Base-by-base conservation (phyloP, 2,888 invertebrate genomes). In the Habroteleia sp. region DNA sequence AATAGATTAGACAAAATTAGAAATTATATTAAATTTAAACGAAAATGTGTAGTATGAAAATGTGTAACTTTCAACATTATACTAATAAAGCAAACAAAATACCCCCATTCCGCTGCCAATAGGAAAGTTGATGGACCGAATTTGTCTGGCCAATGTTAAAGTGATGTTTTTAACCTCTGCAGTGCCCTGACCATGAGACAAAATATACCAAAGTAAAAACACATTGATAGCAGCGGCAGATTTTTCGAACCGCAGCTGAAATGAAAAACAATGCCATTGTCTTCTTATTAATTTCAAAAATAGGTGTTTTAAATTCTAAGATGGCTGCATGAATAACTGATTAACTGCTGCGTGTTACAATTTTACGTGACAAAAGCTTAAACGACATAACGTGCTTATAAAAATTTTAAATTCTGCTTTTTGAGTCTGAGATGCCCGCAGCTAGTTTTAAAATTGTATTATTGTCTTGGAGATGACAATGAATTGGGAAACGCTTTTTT, bases 71-170 rank as follows among this genome's bases (percentile, higher is more conserved):
- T n/a, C n/a, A n/a, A n/a, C n/a, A n/a, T n/a, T n/a, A n/a, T n/a
- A n/a, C n/a, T n/a, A 37, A 1, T 4, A 1, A 8, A 10, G 2
- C 3, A n/a, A 20, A 6, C 1, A 39, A 46, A 74, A 48, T 80
- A 89, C 89, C 83, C 89, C 89, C 79, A 82, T 85, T 62, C 78
- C 82, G 66, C 84, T 87, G 56, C 83, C 81, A 41, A 82, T 80
- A 35, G 89, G 88, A 79, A 85, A 89, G 76, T 78, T 81, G 54
- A 87, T 71, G 17, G 88, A 85, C 48, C 87, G 84, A 65, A 87
- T 82, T 62, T 87, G 85, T 42, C 85, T 83, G 42, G 80, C 72
- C 29, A 87, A 72, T 14, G 79, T 84, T 17, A 77, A 76, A 65
- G 85, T 84, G 74, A 87, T 83, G 77, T 86, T 84, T 77, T 80